These are phyloP conservation scores for Tor tambroides DNA, from an alignment of 2,113 vertebrate species.

Conservation along the genomic window DNA sequence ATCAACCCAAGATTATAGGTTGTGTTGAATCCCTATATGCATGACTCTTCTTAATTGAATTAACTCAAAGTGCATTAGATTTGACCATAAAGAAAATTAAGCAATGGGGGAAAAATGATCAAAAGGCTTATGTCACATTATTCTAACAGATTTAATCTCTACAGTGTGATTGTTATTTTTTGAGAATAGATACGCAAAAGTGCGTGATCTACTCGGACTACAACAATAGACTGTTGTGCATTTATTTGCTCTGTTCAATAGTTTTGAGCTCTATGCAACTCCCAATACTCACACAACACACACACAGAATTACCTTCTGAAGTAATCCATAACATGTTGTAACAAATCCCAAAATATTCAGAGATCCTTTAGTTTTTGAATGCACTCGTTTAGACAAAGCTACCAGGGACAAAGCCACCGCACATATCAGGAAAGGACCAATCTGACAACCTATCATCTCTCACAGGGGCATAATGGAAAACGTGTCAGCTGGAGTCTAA, in stretches of 20 bases:
- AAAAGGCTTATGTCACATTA: neutral
- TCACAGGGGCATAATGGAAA: slow-evolving; percentile 21
- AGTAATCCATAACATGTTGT: slow-evolving; percentile 5
- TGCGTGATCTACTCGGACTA: neutral
- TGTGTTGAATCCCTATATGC: neutral
- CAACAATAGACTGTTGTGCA: neutral
- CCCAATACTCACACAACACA: neutral
- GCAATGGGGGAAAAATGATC: neutral
- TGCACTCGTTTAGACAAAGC: slow-evolving; percentile 29
- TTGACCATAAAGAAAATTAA: neutral
- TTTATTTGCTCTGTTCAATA: neutral
- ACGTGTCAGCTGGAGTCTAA: slow-evolving; percentile 17
- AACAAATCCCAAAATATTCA: neutral
- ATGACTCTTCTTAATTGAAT: slow-evolving; percentile 20
- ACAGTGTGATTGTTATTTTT: neutral
- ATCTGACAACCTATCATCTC: slow-evolving; percentile 42
- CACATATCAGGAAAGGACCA: slow-evolving; percentile 6
- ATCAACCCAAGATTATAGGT: slow-evolving; percentile 37
- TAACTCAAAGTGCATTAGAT: slow-evolving; percentile 34
- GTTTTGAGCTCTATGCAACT: neutral
- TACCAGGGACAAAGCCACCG: neutral
- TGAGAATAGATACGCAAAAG: neutral
- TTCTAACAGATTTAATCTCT: neutral
- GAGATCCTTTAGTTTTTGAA: slow-evolving; percentile 21
- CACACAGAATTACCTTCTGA: neutral